Conservation (phyloP, 2,113 vertebrate genomes). For the Plectropomus leopardus region DNA sequence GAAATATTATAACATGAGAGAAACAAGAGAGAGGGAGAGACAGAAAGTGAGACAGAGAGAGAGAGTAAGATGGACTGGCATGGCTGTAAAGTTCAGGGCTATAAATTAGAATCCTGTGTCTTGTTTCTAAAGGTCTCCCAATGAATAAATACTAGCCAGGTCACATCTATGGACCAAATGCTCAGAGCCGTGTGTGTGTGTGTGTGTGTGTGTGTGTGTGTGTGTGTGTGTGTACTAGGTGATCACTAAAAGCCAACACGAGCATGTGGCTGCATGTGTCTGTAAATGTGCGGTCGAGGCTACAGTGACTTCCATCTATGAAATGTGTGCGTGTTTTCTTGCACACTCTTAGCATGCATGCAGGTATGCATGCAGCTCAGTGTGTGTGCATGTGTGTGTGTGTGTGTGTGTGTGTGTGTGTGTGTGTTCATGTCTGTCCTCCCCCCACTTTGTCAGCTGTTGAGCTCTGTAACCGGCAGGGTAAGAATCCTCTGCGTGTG, state of each 20-base stretch:
- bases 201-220: too few species aligned
- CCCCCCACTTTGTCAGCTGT: constrained; percentile 36
- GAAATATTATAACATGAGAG: constrained; percentile 30
- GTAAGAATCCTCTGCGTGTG: constrained; percentile 25
- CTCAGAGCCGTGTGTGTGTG: constrained; percentile 2
- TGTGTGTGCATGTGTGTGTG: neutral
- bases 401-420: constrained; percentile 3
- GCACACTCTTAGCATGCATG: neutral
- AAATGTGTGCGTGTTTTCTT: constrained; percentile 3
- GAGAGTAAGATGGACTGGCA: constrained; percentile 44
- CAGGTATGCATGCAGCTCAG: constrained; percentile 4
- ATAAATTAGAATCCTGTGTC: constrained; percentile 73
- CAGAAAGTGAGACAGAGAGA: constrained; percentile 11
- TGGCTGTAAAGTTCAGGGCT: constrained; percentile 74
- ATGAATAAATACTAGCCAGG: constrained; percentile 71
- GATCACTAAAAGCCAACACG: constrained; percentile 14
- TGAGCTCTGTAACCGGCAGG: constrained; percentile 25
- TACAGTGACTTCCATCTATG: constrained; percentile 9
- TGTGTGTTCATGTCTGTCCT: constrained; percentile 2
- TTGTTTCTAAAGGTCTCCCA: constrained; percentile 74
- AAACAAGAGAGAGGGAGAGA: constrained; percentile 30
- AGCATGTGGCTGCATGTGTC: constrained; percentile 35
- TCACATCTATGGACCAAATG: constrained; percentile 47
- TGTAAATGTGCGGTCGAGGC: constrained; percentile 10
- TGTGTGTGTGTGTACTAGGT: constrained; percentile 6